Percentiles rank a stretch among this genome's conserved stretches.
These are phyloP conservation scores for Gasterosteus aculeatus DNA, from an alignment of 2,113 vertebrate species.

Conservation along the genomic window DNA sequence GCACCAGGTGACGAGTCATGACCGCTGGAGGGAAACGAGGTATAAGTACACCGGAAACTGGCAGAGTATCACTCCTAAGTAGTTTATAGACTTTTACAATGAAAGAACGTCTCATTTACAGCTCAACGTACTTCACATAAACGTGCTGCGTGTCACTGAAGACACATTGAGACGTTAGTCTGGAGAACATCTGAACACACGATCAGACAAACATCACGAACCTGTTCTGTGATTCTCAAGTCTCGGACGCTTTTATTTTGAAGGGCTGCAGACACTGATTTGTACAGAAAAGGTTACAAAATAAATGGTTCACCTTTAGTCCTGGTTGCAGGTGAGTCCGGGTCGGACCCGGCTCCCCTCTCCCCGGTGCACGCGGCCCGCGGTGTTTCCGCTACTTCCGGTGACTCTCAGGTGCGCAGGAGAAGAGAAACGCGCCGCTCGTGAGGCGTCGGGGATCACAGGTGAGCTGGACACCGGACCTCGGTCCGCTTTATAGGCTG, in stretches of 20 bases:
- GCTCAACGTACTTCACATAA: too few species aligned
- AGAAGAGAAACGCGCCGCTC: too few species aligned
- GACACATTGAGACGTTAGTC: background rate
- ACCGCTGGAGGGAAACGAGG: background rate
- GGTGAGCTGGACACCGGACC: slow-evolving; percentile 7
- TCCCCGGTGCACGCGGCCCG: too few species aligned
- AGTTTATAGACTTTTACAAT: too few species aligned
- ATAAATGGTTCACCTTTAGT: too few species aligned
- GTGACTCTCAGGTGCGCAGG: background rate
- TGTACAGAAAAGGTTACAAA: too few species aligned
- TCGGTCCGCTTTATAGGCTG: slow-evolving; percentile 34
- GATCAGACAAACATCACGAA: background rate
- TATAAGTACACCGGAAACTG: background rate
- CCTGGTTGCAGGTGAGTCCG: too few species aligned
- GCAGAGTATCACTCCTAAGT: too few species aligned
- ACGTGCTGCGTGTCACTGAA: background rate
- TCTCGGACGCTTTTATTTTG: too few species aligned
- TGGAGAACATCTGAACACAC: background rate
- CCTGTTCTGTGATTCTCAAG: background rate
- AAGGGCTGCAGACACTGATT: too few species aligned
- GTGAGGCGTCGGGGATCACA: background rate
- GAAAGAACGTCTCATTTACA: too few species aligned
- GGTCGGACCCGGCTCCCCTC: too few species aligned
- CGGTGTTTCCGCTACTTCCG: background rate
- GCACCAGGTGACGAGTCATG: background rate